Percentiles rank a stretch among this genome's conserved stretches.
phyloP scores from a whole-genome alignment of 2,888 invertebrate genomes.

The Polietes domitor region DNA sequence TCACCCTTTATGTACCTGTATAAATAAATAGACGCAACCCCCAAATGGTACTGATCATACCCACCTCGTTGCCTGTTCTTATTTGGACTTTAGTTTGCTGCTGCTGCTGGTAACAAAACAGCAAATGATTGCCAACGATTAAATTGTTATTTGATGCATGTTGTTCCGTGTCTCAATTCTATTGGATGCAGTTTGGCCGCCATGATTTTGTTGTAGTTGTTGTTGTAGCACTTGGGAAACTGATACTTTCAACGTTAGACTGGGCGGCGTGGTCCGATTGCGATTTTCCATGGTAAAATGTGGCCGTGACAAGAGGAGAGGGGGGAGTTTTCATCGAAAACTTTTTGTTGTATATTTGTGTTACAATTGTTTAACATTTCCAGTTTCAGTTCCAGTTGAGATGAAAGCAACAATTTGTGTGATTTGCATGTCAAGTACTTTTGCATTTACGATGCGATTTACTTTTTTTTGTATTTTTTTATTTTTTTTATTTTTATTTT shows the following conservation, averaged over 20 bases:
- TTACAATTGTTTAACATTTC: constrained; percentile 58
- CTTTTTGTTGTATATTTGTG: constrained; percentile 13
- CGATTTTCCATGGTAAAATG: not conserved
- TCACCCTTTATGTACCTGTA: too few species aligned
- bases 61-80: constrained; percentile 7
- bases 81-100: not conserved
- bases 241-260: not conserved
- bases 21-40: too few species aligned
- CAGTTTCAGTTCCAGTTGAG: constrained; percentile 36
- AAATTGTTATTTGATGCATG: constrained; percentile 65
- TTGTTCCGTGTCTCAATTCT: constrained; percentile 43
- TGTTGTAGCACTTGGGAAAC: not conserved
- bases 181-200: constrained; percentile 45
- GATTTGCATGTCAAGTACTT: constrained; percentile 64
- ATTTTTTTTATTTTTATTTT: constrained; percentile 7
- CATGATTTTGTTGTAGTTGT: not conserved
- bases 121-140: constrained; percentile 62
- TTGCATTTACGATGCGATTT: constrained; percentile 17
- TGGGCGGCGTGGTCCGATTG: not conserved
- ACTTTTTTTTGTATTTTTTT: not conserved
- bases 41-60: too few species aligned
- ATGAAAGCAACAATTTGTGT: constrained; percentile 45
- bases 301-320: too few species aligned
- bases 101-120: not conserved
- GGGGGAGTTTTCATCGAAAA: not conserved